Percentiles rank a stretch among this genome's conserved stretches.
These are phyloP conservation scores for Mechanitis mazaeus DNA, from an alignment of 2,888 invertebrate species.

Conservation along the genomic window DNA sequence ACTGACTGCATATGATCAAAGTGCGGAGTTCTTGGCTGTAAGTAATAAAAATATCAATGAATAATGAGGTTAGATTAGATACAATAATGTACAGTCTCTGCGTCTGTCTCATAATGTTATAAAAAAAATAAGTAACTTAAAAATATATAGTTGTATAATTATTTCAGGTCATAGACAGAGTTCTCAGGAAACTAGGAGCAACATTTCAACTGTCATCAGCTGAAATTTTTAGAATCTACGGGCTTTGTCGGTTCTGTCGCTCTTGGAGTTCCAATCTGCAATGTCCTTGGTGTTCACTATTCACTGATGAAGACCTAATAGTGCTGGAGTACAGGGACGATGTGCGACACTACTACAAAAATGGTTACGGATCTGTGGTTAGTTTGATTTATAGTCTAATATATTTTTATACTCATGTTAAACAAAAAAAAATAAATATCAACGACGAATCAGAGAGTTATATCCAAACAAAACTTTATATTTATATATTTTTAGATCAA, in stretches of 20 bases:
- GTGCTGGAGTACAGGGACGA: conserved; percentile 87
- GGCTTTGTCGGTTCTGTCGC: conserved; percentile 86
- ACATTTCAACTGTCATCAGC: conserved; percentile 42
- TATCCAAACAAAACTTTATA: not conserved
- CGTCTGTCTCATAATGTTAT: too few species aligned
- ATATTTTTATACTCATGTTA: too few species aligned
- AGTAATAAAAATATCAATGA: conserved; percentile 28
- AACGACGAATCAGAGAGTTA: not conserved
- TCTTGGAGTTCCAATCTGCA: conserved; percentile 67
- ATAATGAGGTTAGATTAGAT: not conserved
- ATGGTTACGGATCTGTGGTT: conserved; percentile 61
- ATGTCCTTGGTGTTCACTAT: conserved; percentile 86
- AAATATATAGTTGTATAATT: not conserved
- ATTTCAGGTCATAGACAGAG: conserved; percentile 55
- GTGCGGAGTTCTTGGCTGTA: conserved; percentile 43
- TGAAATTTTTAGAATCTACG: conserved; percentile 80
- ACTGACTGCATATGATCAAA: conserved; percentile 40
- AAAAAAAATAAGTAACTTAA: not conserved
- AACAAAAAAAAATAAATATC: not conserved
- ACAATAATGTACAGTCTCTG: too few species aligned
- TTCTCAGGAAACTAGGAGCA: conserved; percentile 73
- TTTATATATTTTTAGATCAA: conserved; percentile 64
- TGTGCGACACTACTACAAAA: conserved; percentile 81
- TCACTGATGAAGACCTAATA: conserved; percentile 80
- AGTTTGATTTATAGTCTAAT: conserved; percentile 25